Base-by-base conservation (phyloP, 2,888 invertebrate species). In the Abrostola tripartita region DNA sequence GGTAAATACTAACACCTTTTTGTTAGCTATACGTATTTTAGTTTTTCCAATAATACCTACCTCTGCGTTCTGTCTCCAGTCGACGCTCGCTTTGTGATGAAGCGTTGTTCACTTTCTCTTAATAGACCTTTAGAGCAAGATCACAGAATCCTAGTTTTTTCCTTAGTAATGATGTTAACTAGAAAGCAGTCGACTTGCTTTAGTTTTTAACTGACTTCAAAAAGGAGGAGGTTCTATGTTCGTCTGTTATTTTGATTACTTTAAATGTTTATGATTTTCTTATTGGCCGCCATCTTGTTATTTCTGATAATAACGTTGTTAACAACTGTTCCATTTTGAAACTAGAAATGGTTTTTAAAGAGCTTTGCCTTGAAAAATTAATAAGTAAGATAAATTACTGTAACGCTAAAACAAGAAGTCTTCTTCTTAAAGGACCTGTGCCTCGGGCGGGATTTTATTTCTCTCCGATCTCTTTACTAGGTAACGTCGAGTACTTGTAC, bases 101-200 rank as follows among this genome's bases (percentile, higher is more conserved):
- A 76, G 62, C 42, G 61, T 72, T 61, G 63, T 68, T 49, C 57
- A 72, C 54, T 76, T 72, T 61, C 72, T 67, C 64, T 56, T 65
- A 72, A 61, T 76, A 65, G 68, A 68, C 76, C 73, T 76, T 79
- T 76, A 56, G 58, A 64, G 60, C 59, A 36, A 50, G 56, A 68
- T 71, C 53, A 24, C 58, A 62, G 62, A 71, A 61, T 40, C 53
- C 56, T 63, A 70, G 58, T 78, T 63, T 74, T 60, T 72, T 71
- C 53, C 38, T 0, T 47, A 64, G 65, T 78, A 71, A 76, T 65
- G 61, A 65, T 68, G 79, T 78, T 76, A 78, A 62, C 53, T 41
- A n/a, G 61, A 12, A 50, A 60, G 60, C 42, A 54, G 52, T 35
- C 47, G 56, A 47, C 55, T 71, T 55, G 51, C 67, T 72, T 76